A percentile compares a stretch with the other conserved stretches of the same genome.
Conservation (phyloP, 2,113 vertebrate species). For the Brienomyrus longianalis region DNA sequence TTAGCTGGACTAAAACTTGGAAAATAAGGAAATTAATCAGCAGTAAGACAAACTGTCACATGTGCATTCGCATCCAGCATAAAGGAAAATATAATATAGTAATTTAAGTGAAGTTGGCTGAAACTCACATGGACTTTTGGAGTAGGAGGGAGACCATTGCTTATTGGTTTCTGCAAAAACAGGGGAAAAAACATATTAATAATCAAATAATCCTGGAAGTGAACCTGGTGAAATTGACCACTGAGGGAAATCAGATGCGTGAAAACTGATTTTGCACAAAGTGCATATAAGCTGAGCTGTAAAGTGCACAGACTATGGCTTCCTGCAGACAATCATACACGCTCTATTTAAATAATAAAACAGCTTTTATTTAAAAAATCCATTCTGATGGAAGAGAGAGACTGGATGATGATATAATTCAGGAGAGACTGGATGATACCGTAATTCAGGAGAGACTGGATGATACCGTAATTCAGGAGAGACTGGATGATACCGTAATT, state of each 20-base stretch:
- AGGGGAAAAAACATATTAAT: background rate
- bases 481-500: too few species aligned
- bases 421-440: too few species aligned
- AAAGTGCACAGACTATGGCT: background rate
- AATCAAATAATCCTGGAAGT: background rate
- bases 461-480: background rate
- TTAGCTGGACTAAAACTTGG: background rate
- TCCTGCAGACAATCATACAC: background rate
- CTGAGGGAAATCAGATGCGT: background rate
- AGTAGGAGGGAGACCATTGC: slow-evolving; percentile 93
- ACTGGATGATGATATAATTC: background rate
- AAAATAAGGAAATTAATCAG: background rate
- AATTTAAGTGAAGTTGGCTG: background rate
- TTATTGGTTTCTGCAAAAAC: slow-evolving; percentile 76
- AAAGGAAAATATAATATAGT: background rate
- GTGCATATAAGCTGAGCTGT: background rate
- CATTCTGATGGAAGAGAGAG: background rate
- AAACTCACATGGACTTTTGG: slow-evolving; percentile 97
- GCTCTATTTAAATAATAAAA: background rate
- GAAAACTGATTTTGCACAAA: background rate
- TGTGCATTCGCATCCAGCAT: background rate
- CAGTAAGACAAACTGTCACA: background rate
- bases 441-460: background rate
- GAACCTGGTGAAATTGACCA: background rate
- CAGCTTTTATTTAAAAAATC: background rate